These are phyloP conservation scores for Calephelis nemesis DNA, from an alignment of 1,140 invertebrate species.

Conservation along the genomic window DNA sequence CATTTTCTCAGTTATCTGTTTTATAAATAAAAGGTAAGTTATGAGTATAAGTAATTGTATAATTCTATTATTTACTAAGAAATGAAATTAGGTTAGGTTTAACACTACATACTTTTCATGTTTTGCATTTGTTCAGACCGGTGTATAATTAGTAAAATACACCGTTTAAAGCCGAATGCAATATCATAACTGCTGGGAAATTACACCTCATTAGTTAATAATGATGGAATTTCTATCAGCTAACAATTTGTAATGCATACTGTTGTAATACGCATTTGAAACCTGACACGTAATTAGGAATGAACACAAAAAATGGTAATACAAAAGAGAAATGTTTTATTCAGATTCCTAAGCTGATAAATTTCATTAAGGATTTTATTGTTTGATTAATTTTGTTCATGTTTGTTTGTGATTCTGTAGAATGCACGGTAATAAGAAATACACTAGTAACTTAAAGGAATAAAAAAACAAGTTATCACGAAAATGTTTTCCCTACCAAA, in stretches of 20 bases:
- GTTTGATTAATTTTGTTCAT: too few species aligned
- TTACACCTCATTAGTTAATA: background rate
- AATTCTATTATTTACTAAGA: background rate
- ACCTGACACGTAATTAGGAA: background rate
- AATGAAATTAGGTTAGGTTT: slow-evolving; percentile 2
- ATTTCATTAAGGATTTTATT: too few species aligned
- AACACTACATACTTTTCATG: background rate
- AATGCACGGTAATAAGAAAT: too few species aligned
- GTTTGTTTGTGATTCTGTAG: too few species aligned
- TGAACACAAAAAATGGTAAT: too few species aligned
- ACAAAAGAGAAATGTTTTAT: too few species aligned
- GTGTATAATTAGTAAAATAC: slow-evolving; percentile 39
- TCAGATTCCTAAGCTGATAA: too few species aligned
- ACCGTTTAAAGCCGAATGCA: slow-evolving; percentile 53
- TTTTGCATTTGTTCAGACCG: slow-evolving; percentile 52
- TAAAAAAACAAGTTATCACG: too few species aligned
- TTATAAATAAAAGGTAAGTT: background rate
- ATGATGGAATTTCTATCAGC: background rate
- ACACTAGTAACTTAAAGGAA: too few species aligned
- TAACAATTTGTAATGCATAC: background rate
- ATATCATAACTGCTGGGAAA: slow-evolving; percentile 32
- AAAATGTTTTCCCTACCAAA: too few species aligned
- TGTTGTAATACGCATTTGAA: background rate
- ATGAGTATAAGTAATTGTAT: background rate
- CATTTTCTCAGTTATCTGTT: too few species aligned